A percentile compares a stretch with the other conserved stretches of the same genome.
phyloP scores from a whole-genome alignment of 1,140 invertebrate genomes.

The Drosophila watanabei region DNA sequence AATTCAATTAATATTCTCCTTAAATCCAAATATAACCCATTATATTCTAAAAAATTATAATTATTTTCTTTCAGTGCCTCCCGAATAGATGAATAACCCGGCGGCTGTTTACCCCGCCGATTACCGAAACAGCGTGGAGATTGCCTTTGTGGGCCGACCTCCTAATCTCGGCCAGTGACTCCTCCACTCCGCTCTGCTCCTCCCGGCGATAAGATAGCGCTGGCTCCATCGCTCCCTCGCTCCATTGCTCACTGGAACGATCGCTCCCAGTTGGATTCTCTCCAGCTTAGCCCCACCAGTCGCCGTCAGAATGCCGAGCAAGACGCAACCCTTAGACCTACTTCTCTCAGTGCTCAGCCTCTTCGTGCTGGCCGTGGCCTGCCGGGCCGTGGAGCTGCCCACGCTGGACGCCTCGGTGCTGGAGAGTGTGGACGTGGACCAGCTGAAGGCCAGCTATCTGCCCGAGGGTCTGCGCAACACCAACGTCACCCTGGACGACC shows the following conservation, averaged over 20 bases:
- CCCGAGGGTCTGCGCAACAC: constrained; percentile 43
- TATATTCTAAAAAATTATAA: too few relatives aligned
- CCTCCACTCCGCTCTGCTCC: constrained; percentile 4
- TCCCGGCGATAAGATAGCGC: constrained; percentile 30
- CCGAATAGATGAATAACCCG: constrained; percentile 2
- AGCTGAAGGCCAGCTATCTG: constrained; percentile 50
- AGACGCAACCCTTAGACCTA: constrained; percentile 6
- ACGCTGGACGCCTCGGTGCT: constrained; percentile 11
- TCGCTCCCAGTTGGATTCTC: not conserved
- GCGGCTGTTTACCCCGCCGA: constrained; percentile 21
- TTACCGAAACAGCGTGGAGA: constrained; percentile 7
- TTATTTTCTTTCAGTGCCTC: not conserved
- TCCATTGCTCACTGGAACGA: not conserved
- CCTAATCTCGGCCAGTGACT: constrained; percentile 49
- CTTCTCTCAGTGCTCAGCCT: not conserved
- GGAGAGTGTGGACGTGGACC: constrained; percentile 48
- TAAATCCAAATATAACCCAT: too few relatives aligned
- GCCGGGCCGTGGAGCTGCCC: constrained; percentile 18
- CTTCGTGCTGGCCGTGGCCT: not conserved
- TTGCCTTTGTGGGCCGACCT: constrained; percentile 18
- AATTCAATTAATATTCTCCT: too few relatives aligned
- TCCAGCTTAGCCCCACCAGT: constrained; percentile 15
- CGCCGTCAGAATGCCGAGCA: constrained; percentile 31
- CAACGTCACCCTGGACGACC: constrained; percentile 54
- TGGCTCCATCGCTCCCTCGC: not conserved